Base-by-base conservation (phyloP, 2,113 vertebrate species). In the Scomber japonicus region DNA sequence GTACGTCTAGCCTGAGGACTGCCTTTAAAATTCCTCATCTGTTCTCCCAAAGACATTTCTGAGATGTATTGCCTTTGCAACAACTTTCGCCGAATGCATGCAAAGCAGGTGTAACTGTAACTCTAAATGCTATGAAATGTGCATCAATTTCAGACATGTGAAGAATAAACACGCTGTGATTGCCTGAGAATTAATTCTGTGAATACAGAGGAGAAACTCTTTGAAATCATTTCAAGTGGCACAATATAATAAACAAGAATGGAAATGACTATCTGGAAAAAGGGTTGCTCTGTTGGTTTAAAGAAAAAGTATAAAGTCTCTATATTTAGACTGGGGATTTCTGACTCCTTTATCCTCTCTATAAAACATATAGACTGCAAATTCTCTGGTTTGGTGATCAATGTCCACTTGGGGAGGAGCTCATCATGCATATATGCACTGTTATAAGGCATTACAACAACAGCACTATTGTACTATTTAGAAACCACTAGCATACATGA, bases 1-100 rank as follows among this genome's bases (percentile, higher is more conserved):
- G 86, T 85, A 94, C 76, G 16, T 73, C 68, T 90, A 16, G 91
- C 93, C 92, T 5, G 74, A 88, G 89, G 91, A 92, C 75, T 75
- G 62, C 31, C 70, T 89, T 79, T 67, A 79, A 89, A 92, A 93
- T 79, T 89, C 74, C 56, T 71, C 64, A 70, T 87, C 73, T 54
- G 49, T 75, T 83, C 77, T 83, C 80, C 70, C 30, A 10, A 66
- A 89, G 76, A 81, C 57, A 35, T 83, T 66, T 77, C 59, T 13
- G 65, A 82, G 53, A 85, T 13, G 21, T 17, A 86, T 80, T 30
- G 16, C 31, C 19, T 84, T 78, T 63, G 24, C 70, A 78, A 46
- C 51, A 53, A 69, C 63, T 68, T 83, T 76, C 15, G 60, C 15
- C 0, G 14, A 84, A 84, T n/a, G 73, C n/a, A 78, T 81, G 78